Conservation (phyloP, 2,888 invertebrate species). For the Beris morrisii region DNA sequence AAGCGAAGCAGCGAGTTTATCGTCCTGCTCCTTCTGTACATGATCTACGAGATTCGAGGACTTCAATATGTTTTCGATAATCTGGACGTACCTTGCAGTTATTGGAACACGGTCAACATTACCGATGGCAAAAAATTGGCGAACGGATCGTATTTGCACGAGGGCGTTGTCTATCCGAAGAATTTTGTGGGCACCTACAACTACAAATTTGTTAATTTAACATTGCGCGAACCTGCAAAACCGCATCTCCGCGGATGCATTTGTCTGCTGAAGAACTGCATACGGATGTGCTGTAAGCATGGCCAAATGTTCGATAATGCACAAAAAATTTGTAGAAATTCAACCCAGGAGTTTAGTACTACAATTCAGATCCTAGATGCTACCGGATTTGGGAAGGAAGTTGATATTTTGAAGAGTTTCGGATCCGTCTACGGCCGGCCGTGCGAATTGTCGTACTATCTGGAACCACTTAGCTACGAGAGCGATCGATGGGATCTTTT, state of each 20-base stretch:
- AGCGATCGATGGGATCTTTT: conserved; percentile 45
- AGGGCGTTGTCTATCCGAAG: conserved; percentile 48
- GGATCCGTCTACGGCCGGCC: conserved; percentile 35
- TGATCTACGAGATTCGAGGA: too few species aligned
- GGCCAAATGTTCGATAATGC: conserved; percentile 42
- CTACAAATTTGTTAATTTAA: conserved; percentile 36
- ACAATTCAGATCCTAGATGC: conserved; percentile 46
- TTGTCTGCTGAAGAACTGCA: conserved; percentile 51
- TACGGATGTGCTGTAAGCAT: conserved; percentile 53
- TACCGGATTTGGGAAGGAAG: conserved; percentile 40
- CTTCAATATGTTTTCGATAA: conserved; percentile 32
- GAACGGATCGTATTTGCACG: conserved; percentile 50
- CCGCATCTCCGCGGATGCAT: conserved; percentile 52
- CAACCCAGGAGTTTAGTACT: conserved; percentile 21
- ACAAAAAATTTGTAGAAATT: conserved; percentile 28
- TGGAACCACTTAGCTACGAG: conserved; percentile 42
- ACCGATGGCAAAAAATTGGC: conserved; percentile 45
- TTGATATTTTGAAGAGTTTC: conserved; percentile 39
- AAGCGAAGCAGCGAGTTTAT: too few species aligned
- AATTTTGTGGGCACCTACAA: conserved; percentile 47
- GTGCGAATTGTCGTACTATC: conserved; percentile 44
- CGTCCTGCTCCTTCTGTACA: too few species aligned
- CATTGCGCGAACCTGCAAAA: conserved; percentile 2
- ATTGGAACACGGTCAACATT: conserved; percentile 51
- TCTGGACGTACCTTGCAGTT: conserved; percentile 45